phyloP scores from a whole-genome alignment of 1,140 invertebrate species.

The Neuroterus valhalla region DNA sequence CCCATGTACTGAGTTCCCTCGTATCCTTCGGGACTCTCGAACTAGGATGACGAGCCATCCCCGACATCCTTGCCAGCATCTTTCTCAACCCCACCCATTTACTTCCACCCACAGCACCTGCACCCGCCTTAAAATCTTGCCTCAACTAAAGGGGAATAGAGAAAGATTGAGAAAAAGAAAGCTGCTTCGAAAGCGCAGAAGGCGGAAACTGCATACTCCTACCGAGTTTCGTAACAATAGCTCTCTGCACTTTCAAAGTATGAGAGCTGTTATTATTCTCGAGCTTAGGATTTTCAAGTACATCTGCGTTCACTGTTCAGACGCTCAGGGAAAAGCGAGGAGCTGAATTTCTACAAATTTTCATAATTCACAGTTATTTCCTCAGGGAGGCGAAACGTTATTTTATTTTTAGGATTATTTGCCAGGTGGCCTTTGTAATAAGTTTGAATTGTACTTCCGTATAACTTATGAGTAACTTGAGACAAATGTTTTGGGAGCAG shows the following conservation, averaged over 20 bases:
- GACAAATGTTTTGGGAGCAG: too few species aligned
- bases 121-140: neutral
- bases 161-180: conserved; percentile 4
- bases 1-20: neutral
- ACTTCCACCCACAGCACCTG: conserved; percentile 13
- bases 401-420: neutral
- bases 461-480: too few species aligned
- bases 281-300: conserved; percentile 27
- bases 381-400: neutral
- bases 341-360: conserved; percentile 18
- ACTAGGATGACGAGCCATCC: neutral
- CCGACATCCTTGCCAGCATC: neutral
- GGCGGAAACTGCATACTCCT: conserved; percentile 25
- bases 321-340: neutral
- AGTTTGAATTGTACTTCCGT: too few species aligned
- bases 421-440: too few species aligned
- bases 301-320: neutral
- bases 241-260: conserved; percentile 16
- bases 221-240: conserved; percentile 20
- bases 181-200: conserved; percentile 12
- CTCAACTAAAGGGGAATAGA: conserved; percentile 8
- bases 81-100: conserved; percentile 3
- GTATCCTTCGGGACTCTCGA: conserved; percentile 7
- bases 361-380: conserved; percentile 19
- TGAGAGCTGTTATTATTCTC: conserved; percentile 25